These are phyloP conservation scores for Platerodrilus igneus DNA, from an alignment of 2,888 invertebrate species.

Conservation along the genomic window DNA sequence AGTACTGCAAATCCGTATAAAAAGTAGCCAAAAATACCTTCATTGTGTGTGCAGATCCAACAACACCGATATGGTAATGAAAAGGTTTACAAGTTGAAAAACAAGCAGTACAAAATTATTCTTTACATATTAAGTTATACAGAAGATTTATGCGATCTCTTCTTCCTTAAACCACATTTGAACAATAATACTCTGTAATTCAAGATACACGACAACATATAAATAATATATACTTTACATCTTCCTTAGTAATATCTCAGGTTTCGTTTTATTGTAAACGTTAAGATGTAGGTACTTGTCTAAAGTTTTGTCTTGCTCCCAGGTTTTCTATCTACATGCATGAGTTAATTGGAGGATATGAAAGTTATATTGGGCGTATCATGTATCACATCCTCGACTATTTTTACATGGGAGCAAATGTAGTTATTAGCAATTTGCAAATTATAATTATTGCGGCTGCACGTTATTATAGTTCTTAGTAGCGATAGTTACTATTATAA, in stretches of 20 bases:
- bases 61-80: no score
- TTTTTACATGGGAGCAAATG: no score
- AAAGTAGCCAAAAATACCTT: no score
- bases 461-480: no score
- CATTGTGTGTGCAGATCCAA: no score
- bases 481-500: no score
- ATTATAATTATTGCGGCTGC: no score
- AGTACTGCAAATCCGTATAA: no score
- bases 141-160: constrained; percentile 13
- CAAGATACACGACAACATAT: constrained; percentile 19
- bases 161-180: constrained; percentile 17
- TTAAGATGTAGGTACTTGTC: constrained; percentile 14
- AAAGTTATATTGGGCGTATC: no score
- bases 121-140: constrained; percentile 10
- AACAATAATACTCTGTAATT: constrained; percentile 20
- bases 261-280: constrained; percentile 17
- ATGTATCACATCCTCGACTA: no score
- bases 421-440: no score
- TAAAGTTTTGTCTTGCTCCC: constrained; percentile 14
- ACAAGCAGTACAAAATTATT: constrained; percentile 2
- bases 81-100: constrained; percentile 4
- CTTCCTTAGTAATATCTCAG: constrained; percentile 15
- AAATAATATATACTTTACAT: constrained; percentile 22
- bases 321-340: constrained; percentile 11
- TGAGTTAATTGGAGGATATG: constrained; percentile 17